A percentile compares a stretch with the other conserved stretches of the same genome.
Evolutionary conservation across 1,140 invertebrate genomes (phyloP).

Genomic region (Varroa destructor): DNA sequence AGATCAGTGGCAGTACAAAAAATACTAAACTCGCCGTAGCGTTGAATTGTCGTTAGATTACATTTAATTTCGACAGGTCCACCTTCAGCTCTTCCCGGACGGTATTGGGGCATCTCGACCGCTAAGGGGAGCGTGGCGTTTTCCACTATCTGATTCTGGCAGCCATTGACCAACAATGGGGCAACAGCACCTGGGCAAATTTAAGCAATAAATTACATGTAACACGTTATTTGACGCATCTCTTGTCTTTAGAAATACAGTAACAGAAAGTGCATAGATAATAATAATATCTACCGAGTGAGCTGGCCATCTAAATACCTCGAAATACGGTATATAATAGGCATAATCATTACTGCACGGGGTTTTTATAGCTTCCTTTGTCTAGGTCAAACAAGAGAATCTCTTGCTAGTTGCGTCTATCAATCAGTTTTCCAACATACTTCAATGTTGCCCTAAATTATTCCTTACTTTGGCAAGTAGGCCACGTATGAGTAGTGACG

Average conservation of each 20-base stretch:
- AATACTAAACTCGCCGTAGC: neutral
- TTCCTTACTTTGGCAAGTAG: neutral
- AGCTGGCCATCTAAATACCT: too few relatives aligned
- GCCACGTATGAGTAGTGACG: neutral
- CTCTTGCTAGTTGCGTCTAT: too few relatives aligned
- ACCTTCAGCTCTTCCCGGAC: neutral
- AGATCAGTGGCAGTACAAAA: conserved; percentile 2
- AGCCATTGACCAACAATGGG: neutral
- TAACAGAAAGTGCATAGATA: too few relatives aligned
- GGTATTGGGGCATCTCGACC: neutral
- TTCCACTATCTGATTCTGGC: neutral
- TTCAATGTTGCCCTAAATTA: neutral
- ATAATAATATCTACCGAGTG: too few relatives aligned
- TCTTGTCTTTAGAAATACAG: neutral
- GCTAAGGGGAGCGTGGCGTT: neutral
- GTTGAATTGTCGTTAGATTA: neutral
- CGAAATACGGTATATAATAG: too few relatives aligned
- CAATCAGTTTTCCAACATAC: too few relatives aligned
- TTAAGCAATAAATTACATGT: neutral
- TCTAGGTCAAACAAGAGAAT: too few relatives aligned
- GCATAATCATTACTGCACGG: too few relatives aligned
- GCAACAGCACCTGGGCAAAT: neutral
- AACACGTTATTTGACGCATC: neutral
- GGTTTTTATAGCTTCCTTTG: too few relatives aligned
- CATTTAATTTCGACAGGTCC: neutral